Conservation (phyloP, 2,888 invertebrate species). For the Dryobota labecula region DNA sequence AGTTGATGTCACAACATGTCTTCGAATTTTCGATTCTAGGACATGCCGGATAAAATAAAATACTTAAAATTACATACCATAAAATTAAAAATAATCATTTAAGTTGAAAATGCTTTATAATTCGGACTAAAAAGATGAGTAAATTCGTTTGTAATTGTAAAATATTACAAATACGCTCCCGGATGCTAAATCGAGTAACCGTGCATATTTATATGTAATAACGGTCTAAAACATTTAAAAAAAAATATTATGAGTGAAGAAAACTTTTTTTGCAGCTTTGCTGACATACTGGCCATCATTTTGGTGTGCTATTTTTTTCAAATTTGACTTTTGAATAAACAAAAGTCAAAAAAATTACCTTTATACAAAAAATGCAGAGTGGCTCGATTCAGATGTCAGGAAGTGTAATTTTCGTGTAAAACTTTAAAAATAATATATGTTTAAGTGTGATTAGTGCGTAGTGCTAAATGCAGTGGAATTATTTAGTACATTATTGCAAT, state of each 20-base stretch:
- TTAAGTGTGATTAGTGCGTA: constrained; percentile 14
- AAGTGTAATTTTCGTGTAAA: background rate
- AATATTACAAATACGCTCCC: constrained; percentile 29
- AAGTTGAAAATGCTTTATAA: constrained; percentile 43
- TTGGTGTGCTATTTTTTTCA: too few species aligned
- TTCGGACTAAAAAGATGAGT: constrained; percentile 33
- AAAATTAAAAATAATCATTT: background rate
- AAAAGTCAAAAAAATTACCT: too few species aligned
- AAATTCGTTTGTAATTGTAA: constrained; percentile 36
- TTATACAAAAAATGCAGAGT: too few species aligned
- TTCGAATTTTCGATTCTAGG: background rate
- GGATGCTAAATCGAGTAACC: too few species aligned
- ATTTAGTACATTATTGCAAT: background rate
- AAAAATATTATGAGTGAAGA: too few species aligned
- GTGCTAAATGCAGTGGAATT: background rate
- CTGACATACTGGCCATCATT: too few species aligned
- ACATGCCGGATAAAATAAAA: background rate
- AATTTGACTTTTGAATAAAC: too few species aligned
- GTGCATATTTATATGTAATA: too few species aligned
- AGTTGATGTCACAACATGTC: background rate
- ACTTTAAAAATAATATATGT: background rate
- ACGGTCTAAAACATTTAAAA: too few species aligned
- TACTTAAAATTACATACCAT: background rate
- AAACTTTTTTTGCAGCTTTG: too few species aligned
- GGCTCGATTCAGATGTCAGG: too few species aligned